Conservation (phyloP, 2,113 vertebrate genomes). For the Hymenochirus boettgeri region DNA sequence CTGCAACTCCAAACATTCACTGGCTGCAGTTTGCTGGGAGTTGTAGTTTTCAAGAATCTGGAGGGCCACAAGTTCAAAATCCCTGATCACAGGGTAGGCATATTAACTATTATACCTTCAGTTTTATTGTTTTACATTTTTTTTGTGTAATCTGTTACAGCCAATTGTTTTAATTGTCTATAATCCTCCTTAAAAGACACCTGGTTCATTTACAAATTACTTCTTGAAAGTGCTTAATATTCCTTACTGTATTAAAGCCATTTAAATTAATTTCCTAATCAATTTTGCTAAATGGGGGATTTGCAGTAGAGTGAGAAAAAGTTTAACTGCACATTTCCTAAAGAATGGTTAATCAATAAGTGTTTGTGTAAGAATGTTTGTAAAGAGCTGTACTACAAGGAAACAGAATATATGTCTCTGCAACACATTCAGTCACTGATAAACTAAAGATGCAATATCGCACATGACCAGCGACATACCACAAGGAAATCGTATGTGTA, state of each 20-base stretch:
- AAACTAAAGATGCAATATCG: too few relatives aligned
- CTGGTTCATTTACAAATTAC: not conserved
- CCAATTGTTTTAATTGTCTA: not conserved
- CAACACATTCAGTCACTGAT: not conserved
- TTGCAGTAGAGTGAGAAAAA: not conserved
- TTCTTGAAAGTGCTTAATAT: not conserved
- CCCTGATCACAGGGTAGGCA: too few relatives aligned
- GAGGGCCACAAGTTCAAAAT: too few relatives aligned
- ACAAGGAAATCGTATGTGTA: too few relatives aligned
- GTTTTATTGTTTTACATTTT: not conserved
- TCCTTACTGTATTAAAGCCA: not conserved
- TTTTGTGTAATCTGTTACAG: not conserved
- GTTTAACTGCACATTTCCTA: not conserved
- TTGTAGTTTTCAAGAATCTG: too few relatives aligned
- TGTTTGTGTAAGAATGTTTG: not conserved
- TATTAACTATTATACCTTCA: not conserved
- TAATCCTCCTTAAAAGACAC: not conserved
- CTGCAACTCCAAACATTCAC: too few relatives aligned
- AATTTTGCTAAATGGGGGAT: not conserved
- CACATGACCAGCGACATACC: too few relatives aligned
- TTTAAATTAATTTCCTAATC: slow-evolving; percentile 2
- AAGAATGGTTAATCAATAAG: not conserved
- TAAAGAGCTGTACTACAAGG: not conserved
- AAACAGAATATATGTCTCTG: not conserved
- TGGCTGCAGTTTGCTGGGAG: too few relatives aligned